phyloP scores from a whole-genome alignment of 2,797 vertebrate genomes.

The Cichlasoma orientale region DNA sequence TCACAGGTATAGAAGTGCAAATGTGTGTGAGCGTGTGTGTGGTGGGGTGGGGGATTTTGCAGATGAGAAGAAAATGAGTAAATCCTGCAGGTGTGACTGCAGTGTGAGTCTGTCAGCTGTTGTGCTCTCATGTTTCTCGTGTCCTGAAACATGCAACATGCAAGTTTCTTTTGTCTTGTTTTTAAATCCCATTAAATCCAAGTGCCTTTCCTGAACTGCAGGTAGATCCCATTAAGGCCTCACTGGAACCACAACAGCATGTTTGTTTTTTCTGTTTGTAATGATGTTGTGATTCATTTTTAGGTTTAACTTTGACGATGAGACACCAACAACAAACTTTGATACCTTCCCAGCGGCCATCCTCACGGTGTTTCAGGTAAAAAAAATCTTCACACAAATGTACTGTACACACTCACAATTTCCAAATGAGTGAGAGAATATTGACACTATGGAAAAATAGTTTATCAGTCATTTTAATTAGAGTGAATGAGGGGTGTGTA shows the following conservation, averaged over 20 bases:
- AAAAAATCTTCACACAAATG: neutral
- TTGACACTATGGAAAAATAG: constrained; percentile 9
- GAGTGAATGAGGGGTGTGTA: constrained; percentile 40
- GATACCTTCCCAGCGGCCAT: constrained; percentile 97
- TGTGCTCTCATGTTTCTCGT: constrained; percentile 30
- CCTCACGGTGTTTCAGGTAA: constrained; percentile 96
- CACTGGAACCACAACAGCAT: neutral
- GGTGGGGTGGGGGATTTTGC: neutral
- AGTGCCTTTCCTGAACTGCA: constrained; percentile 10
- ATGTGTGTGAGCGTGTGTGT: neutral
- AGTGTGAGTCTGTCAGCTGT: constrained; percentile 2
- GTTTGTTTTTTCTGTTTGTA: neutral
- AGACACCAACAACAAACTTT: constrained; percentile 96
- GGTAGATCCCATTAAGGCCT: constrained; percentile 4
- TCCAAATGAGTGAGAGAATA: constrained; percentile 22
- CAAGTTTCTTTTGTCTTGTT: neutral
- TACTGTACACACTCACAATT: neutral
- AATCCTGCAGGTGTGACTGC: neutral
- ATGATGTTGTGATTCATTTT: constrained; percentile 8
- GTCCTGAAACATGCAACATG: constrained; percentile 17
- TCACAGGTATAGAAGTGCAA: constrained; percentile 27
- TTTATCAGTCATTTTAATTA: constrained; percentile 59
- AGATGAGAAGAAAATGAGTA: constrained; percentile 5
- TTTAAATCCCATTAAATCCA: neutral
- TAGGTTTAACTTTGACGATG: constrained; percentile 95